These are phyloP conservation scores for Schrankia costaestrigalis DNA, from an alignment of 2,888 invertebrate species.

Conservation along the genomic window DNA sequence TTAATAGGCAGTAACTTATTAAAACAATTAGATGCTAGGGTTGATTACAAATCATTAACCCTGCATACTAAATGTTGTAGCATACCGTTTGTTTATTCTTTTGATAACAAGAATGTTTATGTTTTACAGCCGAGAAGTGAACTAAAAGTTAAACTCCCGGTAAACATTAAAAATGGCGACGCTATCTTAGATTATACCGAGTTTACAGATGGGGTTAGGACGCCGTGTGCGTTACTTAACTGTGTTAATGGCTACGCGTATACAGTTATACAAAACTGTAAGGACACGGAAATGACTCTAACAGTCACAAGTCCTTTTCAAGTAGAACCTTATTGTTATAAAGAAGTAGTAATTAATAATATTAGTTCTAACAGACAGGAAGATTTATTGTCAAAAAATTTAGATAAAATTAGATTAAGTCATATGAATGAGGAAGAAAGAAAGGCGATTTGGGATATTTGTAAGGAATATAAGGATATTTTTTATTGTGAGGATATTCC, in stretches of 20 bases:
- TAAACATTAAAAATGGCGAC: slow-evolving; percentile 1
- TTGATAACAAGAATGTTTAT: neutral
- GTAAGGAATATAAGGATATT: slow-evolving; percentile 33
- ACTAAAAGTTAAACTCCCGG: slow-evolving; percentile 3
- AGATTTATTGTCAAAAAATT: neutral
- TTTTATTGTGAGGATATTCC: slow-evolving; percentile 35
- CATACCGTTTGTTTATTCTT: neutral
- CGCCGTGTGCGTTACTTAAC: slow-evolving; percentile 13
- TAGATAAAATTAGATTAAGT: slow-evolving; percentile 10
- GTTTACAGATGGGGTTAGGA: slow-evolving; percentile 8
- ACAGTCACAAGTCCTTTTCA: slow-evolving; percentile 6
- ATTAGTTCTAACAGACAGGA: too few species aligned
- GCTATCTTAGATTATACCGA: slow-evolving; percentile 7
- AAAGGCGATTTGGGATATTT: slow-evolving; percentile 19
- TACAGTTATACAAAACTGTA: slow-evolving; percentile 9
- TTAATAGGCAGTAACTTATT: too few species aligned
- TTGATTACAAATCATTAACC: neutral
- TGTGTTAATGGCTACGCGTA: slow-evolving; percentile 7
- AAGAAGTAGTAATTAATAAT: too few species aligned
- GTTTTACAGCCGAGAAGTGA: neutral
- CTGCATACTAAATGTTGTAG: neutral
- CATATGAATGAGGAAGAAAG: slow-evolving; percentile 37
- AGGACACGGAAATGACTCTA: neutral
- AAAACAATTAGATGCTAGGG: too few species aligned
- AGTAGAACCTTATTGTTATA: too few species aligned